Base-by-base conservation (phyloP, 2,888 invertebrate species). In the Empis livida region DNA sequence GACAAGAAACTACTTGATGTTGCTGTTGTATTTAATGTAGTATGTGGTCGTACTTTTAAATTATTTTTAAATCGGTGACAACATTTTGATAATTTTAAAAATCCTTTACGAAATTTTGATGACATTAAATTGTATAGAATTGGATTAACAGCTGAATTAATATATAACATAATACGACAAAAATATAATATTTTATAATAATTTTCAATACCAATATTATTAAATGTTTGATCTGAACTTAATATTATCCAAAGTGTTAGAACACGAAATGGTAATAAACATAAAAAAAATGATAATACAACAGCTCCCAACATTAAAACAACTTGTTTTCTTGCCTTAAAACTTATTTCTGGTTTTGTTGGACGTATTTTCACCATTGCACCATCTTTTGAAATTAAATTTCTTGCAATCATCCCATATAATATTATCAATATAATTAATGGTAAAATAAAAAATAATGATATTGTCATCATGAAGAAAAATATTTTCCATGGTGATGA, bases 121-220 rank as follows among this genome's bases (percentile, higher is more conserved):
- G 89, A 90, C 84, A 92, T 89, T 53, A 92, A 72, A 64, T 91
- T 92, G 64, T 93, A 93, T n/a, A 93, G 71, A 55, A 92, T 84
- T 1, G 92, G 92, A 68, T 93, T 92, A 55, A 90, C 78, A 38
- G 90, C 91, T 5, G 91, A 91, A 67, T 93, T 92, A 51, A 91
- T 73, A 61, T 91, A 92, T 45, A 88, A 72, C 84, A 92, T 86
- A 43, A 89, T 81, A 54, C 92, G 77, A 52, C 85, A 84, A 63
- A 90, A 87, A 64, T 85, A 88, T 31, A 92, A 69, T 43, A 92
- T 73, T 60, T 82, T 85, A 63, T 88, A 86, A 71, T 87, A 91
- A 48, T 77, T 79, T 55, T 89, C 85, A 17, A 82, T 72, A 37
- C 85, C 86, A 14, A 92, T 71, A 44, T 76, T 74, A 40, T 76